phyloP scores from a whole-genome alignment of 2,113 vertebrate species.

The Chauna torquata region DNA sequence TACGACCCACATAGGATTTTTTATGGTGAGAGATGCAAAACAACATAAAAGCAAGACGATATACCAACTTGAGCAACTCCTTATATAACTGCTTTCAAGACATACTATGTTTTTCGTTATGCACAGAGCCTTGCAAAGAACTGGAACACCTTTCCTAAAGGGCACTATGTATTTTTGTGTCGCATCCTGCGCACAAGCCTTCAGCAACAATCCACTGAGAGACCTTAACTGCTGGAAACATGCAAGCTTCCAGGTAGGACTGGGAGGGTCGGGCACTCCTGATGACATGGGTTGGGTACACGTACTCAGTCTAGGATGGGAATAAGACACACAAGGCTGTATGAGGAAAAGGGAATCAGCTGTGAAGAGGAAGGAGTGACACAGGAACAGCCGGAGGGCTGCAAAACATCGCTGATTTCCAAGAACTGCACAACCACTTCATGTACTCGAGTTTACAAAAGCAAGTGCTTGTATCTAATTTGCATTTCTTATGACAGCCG shows the following conservation, averaged over 20 bases:
- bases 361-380: rapidly evolving
- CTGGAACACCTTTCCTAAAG: neutral
- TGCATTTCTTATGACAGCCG: neutral
- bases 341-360: neutral
- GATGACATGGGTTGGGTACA: rapidly evolving
- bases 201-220: neutral
- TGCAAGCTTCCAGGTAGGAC: neutral
- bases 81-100: neutral
- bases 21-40: neutral
- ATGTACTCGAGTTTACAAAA: neutral
- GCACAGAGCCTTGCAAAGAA: neutral
- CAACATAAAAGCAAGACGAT: neutral
- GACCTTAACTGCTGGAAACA: neutral
- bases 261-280: rapidly evolving
- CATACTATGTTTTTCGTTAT: neutral
- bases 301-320: rapidly evolving
- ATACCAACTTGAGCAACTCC: neutral
- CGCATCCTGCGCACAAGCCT: neutral
- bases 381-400: neutral
- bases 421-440: neutral
- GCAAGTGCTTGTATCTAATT: neutral
- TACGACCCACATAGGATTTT: neutral
- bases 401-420: rapidly evolving
- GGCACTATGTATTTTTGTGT: neutral
- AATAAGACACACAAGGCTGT: neutral